phyloP scores from a whole-genome alignment of 2,113 vertebrate genomes.

The Mohoua ochrocephala region DNA sequence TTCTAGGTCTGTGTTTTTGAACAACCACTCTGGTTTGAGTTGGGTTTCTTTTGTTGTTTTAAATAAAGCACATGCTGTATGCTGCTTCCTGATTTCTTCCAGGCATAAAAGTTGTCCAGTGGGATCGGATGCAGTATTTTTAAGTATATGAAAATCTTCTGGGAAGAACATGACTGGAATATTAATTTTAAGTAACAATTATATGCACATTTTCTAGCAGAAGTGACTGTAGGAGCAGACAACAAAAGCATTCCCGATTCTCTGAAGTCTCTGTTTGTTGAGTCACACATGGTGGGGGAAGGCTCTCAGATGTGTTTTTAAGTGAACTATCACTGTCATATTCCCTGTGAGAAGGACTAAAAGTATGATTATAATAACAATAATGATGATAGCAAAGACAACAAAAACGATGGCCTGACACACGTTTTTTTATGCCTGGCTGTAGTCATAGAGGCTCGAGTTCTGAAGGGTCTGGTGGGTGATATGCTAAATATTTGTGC shows the following conservation, averaged over 20 bases:
- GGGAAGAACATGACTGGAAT: background rate
- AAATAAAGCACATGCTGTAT: background rate
- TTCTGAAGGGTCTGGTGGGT: background rate
- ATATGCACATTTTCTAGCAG: background rate
- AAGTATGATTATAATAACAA: background rate
- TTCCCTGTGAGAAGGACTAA: background rate
- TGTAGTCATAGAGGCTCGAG: background rate
- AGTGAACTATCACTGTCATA: background rate
- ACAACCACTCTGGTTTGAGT: background rate
- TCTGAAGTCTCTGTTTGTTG: slow-evolving; percentile 7
- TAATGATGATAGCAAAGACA: background rate
- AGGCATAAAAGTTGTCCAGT: background rate
- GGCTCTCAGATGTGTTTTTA: background rate
- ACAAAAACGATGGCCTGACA: background rate
- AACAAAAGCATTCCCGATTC: background rate
- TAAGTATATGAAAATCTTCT: background rate
- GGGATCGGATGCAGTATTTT: background rate
- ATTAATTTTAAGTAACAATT: background rate
- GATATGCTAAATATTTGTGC: background rate
- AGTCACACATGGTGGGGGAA: background rate
- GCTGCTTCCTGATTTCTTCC: background rate
- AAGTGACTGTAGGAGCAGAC: background rate
- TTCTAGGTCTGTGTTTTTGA: background rate
- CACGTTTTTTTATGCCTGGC: background rate
- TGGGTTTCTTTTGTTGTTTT: background rate